Evolutionary conservation across 2,113 vertebrate species (phyloP).

Genomic region (Climacteris rufus): DNA sequence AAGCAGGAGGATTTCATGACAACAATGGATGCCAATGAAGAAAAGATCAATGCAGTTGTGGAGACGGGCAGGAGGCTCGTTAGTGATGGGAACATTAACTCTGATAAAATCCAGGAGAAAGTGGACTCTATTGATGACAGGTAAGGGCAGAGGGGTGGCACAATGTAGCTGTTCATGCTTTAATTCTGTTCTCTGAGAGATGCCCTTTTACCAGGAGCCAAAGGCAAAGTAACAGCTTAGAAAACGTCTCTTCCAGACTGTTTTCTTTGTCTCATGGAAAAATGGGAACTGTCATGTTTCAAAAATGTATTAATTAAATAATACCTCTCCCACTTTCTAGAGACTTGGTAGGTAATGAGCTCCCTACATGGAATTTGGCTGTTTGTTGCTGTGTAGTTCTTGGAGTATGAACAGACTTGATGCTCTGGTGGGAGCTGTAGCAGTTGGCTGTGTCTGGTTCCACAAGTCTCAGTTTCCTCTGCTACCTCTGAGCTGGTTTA

Average conservation of each 20-base stretch:
- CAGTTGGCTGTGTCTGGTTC: neutral
- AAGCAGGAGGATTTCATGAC: constrained; percentile 99
- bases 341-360: neutral
- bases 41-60: constrained; percentile 93
- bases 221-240: neutral
- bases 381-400: neutral
- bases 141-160: constrained; percentile 42
- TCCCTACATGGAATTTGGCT: neutral
- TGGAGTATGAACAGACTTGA: neutral
- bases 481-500: neutral
- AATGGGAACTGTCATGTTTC: neutral
- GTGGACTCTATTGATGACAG: constrained; percentile 96
- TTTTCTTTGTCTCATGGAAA: neutral
- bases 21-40: constrained; percentile 97
- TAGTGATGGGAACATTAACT: constrained; percentile 91
- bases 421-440: neutral
- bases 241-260: neutral
- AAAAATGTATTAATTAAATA: neutral
- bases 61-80: constrained; percentile 91
- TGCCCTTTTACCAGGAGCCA: neutral
- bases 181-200: neutral
- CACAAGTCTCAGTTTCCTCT: neutral
- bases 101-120: constrained; percentile 95
- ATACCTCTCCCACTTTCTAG: neutral
- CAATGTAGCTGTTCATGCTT: neutral